Evolutionary conservation across 2,797 vertebrate genomes (phyloP).

Genomic region (Melopsittacus undulatus): DNA sequence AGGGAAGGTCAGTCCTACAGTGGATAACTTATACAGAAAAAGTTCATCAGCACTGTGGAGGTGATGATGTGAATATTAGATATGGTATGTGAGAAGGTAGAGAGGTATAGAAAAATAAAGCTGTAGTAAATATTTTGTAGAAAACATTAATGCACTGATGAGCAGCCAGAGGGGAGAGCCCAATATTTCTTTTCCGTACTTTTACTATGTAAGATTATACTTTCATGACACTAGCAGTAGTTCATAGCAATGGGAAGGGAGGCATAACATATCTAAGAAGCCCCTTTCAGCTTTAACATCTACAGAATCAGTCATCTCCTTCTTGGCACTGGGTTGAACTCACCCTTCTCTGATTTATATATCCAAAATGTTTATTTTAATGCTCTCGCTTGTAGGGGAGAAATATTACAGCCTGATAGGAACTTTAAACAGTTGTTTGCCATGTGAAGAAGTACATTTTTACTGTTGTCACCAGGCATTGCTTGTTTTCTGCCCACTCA

Average conservation of each 20-base stretch:
- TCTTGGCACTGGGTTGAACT: slow-evolving; percentile 22
- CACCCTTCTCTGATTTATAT: slow-evolving; percentile 40
- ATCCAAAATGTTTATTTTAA: slow-evolving; percentile 48
- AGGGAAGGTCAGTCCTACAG: not conserved
- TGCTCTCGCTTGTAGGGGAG: not conserved
- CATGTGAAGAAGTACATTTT: not conserved
- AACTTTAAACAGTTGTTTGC: slow-evolving; percentile 17
- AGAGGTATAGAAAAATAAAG: not conserved
- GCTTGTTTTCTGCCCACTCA: slow-evolving; percentile 48
- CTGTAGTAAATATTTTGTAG: not conserved
- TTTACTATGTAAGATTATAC: slow-evolving; percentile 18
- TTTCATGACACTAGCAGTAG: slow-evolving; percentile 1
- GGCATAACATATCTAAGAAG: slow-evolving; percentile 39
- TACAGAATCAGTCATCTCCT: not conserved
- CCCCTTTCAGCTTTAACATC: slow-evolving; percentile 7
- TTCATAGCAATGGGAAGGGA: slow-evolving; percentile 23
- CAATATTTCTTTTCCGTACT: not conserved
- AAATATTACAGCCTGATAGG: slow-evolving; percentile 42
- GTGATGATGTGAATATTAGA: not conserved
- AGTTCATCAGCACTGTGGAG: not conserved
- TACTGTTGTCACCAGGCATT: slow-evolving; percentile 24
- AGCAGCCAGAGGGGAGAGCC: not conserved
- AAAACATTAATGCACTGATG: not conserved
- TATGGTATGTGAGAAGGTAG: not conserved
- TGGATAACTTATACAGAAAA: not conserved